Conservation (phyloP, 1,140 invertebrate species). For the Drosophila sproati region DNA sequence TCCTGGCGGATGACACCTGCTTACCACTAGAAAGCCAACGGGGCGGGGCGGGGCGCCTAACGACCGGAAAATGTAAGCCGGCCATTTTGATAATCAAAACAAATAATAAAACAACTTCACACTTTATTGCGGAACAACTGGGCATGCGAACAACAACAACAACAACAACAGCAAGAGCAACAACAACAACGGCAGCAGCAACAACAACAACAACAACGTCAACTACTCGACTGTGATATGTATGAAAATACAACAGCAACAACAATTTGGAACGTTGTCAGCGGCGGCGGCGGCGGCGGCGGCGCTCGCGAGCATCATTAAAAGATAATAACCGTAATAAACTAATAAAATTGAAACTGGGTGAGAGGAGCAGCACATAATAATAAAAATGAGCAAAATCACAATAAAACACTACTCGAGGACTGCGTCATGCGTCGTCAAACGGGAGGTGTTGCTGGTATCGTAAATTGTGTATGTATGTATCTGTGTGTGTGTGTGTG, state of each 20-base stretch:
- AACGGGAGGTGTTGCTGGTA: slow-evolving; percentile 6
- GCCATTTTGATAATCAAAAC: slow-evolving; percentile 83
- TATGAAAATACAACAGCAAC: slow-evolving; percentile 12
- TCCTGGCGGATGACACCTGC: slow-evolving; percentile 51
- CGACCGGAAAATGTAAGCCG: slow-evolving; percentile 79
- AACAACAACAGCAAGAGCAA: not conserved
- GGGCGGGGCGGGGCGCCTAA: slow-evolving; percentile 58
- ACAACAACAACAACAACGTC: slow-evolving; percentile 20
- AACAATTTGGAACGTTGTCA: slow-evolving; percentile 22
- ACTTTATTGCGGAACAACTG: slow-evolving; percentile 61
- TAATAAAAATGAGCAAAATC: slow-evolving; percentile 64
- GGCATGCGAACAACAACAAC: slow-evolving; percentile 35
- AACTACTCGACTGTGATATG: slow-evolving; percentile 44
- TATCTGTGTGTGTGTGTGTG: slow-evolving; percentile 19
- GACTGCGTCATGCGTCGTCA: not conserved
- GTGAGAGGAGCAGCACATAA: slow-evolving; percentile 50
- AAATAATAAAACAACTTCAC: slow-evolving; percentile 84
- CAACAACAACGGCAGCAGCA: not conserved
- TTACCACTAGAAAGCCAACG: not conserved
- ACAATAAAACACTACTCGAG: slow-evolving; percentile 76
- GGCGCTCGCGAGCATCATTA: slow-evolving; percentile 70
- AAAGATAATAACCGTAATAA: slow-evolving; percentile 84
- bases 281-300: slow-evolving; percentile 20
- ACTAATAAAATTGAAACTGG: slow-evolving; percentile 83
- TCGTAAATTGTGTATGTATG: slow-evolving; percentile 33